Percentiles rank a stretch among this genome's conserved stretches.
These are phyloP conservation scores for Dipodomys ordii DNA, from an alignment of 2,113 vertebrate species.

Conservation along the genomic window DNA sequence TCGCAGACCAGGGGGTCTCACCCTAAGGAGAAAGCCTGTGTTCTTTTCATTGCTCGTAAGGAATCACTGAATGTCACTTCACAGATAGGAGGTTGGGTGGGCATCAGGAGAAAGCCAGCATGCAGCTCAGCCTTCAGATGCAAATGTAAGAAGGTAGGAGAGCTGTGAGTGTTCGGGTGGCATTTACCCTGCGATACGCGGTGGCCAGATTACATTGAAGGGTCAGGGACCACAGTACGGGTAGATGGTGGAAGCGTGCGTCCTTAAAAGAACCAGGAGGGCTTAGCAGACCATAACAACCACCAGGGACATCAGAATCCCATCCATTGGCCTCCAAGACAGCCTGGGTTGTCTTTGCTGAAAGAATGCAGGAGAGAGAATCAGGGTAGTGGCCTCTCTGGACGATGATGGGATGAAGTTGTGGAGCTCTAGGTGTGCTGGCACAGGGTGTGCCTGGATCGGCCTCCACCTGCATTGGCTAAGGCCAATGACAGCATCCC, in stretches of 20 bases:
- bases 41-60: background rate
- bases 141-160: background rate
- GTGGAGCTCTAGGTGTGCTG: background rate
- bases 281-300: background rate
- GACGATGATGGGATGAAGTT: too few species aligned
- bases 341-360: background rate
- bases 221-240: background rate
- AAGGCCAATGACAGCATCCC: too few species aligned
- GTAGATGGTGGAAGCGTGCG: background rate
- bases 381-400: background rate
- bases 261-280: background rate
- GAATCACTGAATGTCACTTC: background rate
- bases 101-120: background rate
- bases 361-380: background rate
- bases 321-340: background rate
- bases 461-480: rapidly evolving
- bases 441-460: rapidly evolving
- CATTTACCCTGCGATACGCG: rapidly evolving
- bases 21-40: rapidly evolving
- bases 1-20: background rate
- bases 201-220: background rate
- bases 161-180: background rate
- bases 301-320: background rate
- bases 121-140: background rate
- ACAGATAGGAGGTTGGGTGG: background rate